Evolutionary conservation across 2,113 vertebrate species (phyloP), one percentile per base, ranked within the genome.

Genomic region (Myrmophylax atrothorax): DNA sequence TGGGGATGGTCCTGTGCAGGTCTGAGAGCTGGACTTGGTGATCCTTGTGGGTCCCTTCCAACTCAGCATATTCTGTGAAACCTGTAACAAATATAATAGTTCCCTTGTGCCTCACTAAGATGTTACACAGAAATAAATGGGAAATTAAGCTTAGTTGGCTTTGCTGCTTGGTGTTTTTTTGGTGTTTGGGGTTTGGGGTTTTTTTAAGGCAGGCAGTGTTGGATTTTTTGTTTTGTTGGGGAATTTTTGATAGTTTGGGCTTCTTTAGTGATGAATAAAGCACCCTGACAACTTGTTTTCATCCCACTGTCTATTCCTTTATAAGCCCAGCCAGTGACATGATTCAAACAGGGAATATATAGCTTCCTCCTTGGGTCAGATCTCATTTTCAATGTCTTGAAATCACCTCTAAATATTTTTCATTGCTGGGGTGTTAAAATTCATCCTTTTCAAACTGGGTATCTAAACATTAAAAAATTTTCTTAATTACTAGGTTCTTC

Each of bases 121-220:
- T 56, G 18, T 60, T 66, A 60, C 24, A 49, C 8, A 31, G n/a
- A 62, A 92, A 62, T 16, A 87, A 87, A 80, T 23, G 3, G 29
- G 29, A 80, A 63, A 66, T 38, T 56, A 84, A 67, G 13, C 9
- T 81, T 49, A 42, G 22, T 46, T 91, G 31, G 7, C 28, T 86
- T 85, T 67, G 22, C 25, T 62, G 26, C 26, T 44, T 7, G 5
- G 4, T 10, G 0, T 6, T 13, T 63, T 72, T 49, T 28, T 16
- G 4, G 3, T 7, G 20, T 40, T 42, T 10, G 33, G n/a, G 11
- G 12, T 23, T 8, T 5, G 22, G 19, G 53, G 10, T 23, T 17
- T 10, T 67, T 79, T 77, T n/a, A 12, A 19, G 13, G 25, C 1
- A 3, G 3, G 2, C 4, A 1, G 6, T 40, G 5, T 37, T 72